Evolutionary conservation across 2,113 vertebrate species (phyloP).

Genomic region (Dendrocopos noguchii): DNA sequence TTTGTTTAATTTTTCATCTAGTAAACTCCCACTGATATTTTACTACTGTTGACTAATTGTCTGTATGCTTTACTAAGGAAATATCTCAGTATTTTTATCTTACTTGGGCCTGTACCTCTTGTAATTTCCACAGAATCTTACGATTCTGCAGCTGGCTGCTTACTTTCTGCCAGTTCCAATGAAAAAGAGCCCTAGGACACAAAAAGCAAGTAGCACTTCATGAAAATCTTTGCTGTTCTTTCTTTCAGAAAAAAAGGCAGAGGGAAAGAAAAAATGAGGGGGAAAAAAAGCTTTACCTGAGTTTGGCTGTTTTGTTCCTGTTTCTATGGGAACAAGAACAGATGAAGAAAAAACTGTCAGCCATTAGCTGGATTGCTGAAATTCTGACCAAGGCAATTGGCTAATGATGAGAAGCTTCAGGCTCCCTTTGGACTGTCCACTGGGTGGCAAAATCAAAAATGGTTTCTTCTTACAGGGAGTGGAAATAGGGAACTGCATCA

Average conservation of each 20-base stretch:
- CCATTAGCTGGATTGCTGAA: not conserved
- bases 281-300: not conserved
- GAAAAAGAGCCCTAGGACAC: not conserved
- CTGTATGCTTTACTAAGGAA: not conserved
- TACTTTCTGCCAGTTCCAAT: not conserved
- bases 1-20: not conserved
- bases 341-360: conserved; percentile 1
- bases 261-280: no score
- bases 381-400: not conserved
- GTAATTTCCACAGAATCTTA: not conserved
- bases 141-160: not conserved
- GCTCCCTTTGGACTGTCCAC: not conserved
- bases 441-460: not conserved
- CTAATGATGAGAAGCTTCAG: not conserved
- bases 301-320: not conserved
- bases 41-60: not conserved
- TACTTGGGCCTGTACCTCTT: not conserved
- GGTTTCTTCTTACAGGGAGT: not conserved
- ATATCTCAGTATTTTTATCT: not conserved
- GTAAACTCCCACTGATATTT: not conserved
- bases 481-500: not conserved
- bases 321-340: conserved; percentile 46
- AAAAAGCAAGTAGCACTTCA: not conserved
- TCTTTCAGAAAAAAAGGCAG: not conserved
- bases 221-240: not conserved